Evolutionary conservation across 2,113 vertebrate genomes (phyloP).

Genomic region (Atherinomorus stipes): DNA sequence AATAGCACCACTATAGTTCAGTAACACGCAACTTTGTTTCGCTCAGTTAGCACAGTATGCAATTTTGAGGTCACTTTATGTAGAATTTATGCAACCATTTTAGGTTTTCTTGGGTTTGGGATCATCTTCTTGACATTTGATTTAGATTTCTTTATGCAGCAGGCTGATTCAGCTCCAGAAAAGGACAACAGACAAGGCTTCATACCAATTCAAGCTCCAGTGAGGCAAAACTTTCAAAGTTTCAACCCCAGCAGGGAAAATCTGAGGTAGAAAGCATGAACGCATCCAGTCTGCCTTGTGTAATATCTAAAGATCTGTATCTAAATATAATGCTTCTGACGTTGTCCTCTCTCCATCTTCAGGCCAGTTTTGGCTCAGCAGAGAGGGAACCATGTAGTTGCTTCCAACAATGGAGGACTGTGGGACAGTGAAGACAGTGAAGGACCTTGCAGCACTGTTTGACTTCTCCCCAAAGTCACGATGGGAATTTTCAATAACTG

Average conservation of each 20-base stretch:
- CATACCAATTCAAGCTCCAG: constrained; percentile 58
- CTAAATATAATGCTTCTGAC: too few relatives aligned
- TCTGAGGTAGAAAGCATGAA: constrained; percentile 51
- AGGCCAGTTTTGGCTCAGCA: constrained; percentile 64
- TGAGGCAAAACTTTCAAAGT: constrained; percentile 48
- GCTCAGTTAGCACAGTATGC: too few relatives aligned
- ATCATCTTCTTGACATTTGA: not conserved
- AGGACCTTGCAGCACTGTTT: constrained; percentile 84
- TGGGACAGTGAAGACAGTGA: constrained; percentile 86
- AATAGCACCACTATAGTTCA: too few relatives aligned
- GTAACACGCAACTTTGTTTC: too few relatives aligned
- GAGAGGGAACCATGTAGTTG: constrained; percentile 35
- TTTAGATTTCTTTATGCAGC: not conserved
- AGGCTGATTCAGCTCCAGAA: constrained; percentile 73
- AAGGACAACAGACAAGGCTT: constrained; percentile 76
- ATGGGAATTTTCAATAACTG: not conserved
- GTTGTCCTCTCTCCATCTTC: not conserved
- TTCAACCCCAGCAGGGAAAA: constrained; percentile 59
- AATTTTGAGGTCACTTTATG: too few relatives aligned
- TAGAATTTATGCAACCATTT: too few relatives aligned
- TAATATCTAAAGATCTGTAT: not conserved
- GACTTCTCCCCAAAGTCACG: constrained; percentile 25
- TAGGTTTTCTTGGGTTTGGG: not conserved
- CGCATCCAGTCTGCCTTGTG: not conserved
- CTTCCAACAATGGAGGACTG: constrained; percentile 34